A percentile compares a stretch with the other conserved stretches of the same genome.
These are phyloP conservation scores for Tigriopus californicus DNA, from an alignment of 2,888 invertebrate species.

Conservation along the genomic window DNA sequence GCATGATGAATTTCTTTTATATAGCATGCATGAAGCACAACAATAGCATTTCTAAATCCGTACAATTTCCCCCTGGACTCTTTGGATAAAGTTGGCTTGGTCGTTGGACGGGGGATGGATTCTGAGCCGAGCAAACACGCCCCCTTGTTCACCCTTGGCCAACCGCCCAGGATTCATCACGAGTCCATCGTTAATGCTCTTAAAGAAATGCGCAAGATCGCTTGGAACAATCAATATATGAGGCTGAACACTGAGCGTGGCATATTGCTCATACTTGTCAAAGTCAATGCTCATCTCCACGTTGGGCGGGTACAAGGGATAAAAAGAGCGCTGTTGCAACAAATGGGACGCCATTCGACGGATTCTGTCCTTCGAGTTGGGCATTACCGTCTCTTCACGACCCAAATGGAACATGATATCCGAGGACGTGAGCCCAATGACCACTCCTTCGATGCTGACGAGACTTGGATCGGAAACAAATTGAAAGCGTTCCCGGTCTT, in stretches of 20 bases:
- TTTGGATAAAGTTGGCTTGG: neutral
- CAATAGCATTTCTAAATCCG: neutral
- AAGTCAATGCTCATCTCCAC: slow-evolving; percentile 48
- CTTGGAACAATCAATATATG: slow-evolving; percentile 69
- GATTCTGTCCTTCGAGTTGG: slow-evolving; percentile 17
- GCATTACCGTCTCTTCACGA: slow-evolving; percentile 54
- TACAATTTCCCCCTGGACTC: neutral
- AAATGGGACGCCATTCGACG: slow-evolving; percentile 52
- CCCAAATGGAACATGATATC: slow-evolving; percentile 66
- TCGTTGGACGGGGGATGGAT: slow-evolving; percentile 29
- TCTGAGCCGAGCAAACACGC: slow-evolving; percentile 52
- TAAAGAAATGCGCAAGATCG: slow-evolving; percentile 58
- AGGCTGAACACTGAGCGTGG: slow-evolving; percentile 50
- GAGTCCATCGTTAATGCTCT: slow-evolving; percentile 56
- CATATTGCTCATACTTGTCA: slow-evolving; percentile 47
- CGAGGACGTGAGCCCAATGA: slow-evolving; percentile 57
- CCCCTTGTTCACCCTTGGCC: slow-evolving; percentile 50
- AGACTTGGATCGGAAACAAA: slow-evolving; percentile 63
- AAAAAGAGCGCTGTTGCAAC: slow-evolving; percentile 54
- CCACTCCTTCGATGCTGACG: slow-evolving; percentile 51
- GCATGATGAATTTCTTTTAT: no score
- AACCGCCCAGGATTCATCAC: slow-evolving; percentile 70
- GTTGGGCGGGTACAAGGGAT: slow-evolving; percentile 51
- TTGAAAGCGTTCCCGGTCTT: slow-evolving; percentile 24
- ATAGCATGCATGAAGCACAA: no score